Conservation (phyloP, 2,113 vertebrate genomes). For the Caloenas nicobarica region DNA sequence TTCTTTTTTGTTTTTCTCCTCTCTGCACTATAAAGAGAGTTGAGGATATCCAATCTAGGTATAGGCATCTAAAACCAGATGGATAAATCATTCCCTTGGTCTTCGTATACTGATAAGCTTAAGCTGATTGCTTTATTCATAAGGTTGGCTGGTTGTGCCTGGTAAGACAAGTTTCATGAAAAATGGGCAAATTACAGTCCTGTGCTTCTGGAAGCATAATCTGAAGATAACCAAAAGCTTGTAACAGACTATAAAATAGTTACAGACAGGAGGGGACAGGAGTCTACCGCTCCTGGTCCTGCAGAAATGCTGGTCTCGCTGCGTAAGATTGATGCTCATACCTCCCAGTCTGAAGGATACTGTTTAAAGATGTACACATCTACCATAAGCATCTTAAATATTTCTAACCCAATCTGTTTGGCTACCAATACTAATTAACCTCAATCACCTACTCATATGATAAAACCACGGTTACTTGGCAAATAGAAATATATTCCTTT, state of each 20-base stretch:
- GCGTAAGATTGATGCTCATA: not conserved
- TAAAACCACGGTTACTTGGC: not conserved
- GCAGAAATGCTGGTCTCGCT: not conserved
- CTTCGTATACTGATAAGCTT: not conserved
- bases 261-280: not conserved
- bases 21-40: not conserved
- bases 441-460: not conserved
- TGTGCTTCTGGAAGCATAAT: not conserved
- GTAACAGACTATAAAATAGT: not conserved
- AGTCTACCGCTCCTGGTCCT: not conserved
- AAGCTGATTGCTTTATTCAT: not conserved
- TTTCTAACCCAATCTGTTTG: not conserved
- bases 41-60: not conserved
- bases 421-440: not conserved
- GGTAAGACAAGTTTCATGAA: not conserved
- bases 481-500: not conserved
- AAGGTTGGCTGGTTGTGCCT: not conserved
- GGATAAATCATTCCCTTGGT: not conserved
- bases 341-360: fast-evolving
- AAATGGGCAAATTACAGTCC: not conserved
- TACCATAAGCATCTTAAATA: not conserved
- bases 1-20: not conserved
- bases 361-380: fast-evolving
- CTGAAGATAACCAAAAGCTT: not conserved
- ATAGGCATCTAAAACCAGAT: not conserved